A percentile compares a stretch with the other conserved stretches of the same genome.
Conservation (phyloP, 2,797 vertebrate genomes). For the Petrocephalus schoutedeni region DNA sequence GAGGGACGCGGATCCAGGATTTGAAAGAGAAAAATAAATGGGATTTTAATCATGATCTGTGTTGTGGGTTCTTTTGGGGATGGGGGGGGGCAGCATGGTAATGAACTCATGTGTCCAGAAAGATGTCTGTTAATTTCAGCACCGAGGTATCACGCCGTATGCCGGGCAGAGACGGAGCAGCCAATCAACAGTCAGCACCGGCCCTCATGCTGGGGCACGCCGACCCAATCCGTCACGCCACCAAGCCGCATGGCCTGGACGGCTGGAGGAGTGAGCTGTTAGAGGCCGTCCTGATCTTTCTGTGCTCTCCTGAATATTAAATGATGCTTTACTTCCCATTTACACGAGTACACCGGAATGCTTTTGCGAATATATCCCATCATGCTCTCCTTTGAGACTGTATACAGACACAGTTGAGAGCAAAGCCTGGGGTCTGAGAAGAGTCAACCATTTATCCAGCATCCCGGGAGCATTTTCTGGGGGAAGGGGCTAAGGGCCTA, state of each 20-base stretch:
- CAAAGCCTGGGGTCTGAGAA: not conserved
- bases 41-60: constrained; percentile 7
- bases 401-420: not conserved
- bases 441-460: not conserved
- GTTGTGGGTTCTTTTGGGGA: not conserved
- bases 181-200: not conserved
- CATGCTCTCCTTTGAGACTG: not conserved
- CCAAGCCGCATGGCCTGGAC: not conserved
- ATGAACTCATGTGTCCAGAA: not conserved
- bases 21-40: constrained; percentile 16
- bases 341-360: not conserved
- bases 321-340: not conserved
- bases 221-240: not conserved
- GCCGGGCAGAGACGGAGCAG: not conserved
- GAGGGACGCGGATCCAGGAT: not conserved
- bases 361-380: not conserved
- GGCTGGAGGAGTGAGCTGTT: not conserved
- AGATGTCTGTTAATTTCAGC: not conserved
- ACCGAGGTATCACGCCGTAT: not conserved
- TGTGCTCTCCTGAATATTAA: not conserved
- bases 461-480: not conserved
- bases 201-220: not conserved
- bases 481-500: not conserved
- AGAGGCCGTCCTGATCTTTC: not conserved
- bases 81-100: not conserved